Conservation (phyloP, 2,888 invertebrate genomes). For the Smittia aterrima region DNA sequence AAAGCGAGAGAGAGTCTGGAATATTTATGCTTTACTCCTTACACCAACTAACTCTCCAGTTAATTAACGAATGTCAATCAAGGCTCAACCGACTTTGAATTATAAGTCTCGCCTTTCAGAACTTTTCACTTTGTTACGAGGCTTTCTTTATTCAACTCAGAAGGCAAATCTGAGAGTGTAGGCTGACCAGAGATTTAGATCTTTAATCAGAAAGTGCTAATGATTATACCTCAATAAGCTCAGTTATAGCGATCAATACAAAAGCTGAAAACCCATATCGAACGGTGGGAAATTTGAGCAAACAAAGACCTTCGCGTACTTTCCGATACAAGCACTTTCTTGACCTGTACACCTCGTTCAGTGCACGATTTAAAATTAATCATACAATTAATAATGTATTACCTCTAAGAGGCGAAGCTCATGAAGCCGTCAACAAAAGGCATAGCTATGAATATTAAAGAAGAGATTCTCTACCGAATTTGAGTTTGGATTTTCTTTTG, state of each 20-base stretch:
- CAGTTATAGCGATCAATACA: no score
- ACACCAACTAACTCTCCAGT: not conserved
- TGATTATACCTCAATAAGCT: no score
- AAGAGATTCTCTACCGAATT: conserved; percentile 38
- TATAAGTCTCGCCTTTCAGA: no score
- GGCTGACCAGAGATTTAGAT: no score
- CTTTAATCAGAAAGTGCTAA: no score
- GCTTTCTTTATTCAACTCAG: no score
- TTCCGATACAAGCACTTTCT: not conserved
- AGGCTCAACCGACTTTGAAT: no score
- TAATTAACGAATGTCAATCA: conserved; percentile 8
- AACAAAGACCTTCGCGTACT: no score
- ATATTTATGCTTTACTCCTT: not conserved
- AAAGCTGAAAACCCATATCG: no score
- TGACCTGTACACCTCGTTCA: not conserved
- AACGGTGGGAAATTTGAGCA: no score
- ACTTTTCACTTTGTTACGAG: no score
- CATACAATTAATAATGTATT: conserved; percentile 40
- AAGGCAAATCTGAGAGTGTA: no score
- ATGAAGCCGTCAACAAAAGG: not conserved
- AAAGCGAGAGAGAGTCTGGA: not conserved
- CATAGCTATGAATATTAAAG: conserved; percentile 1
- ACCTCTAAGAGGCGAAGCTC: conserved; percentile 13
- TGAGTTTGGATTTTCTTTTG: conserved; percentile 23
- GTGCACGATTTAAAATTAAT: conserved; percentile 31